Evolutionary conservation across 2,797 vertebrate genomes (phyloP).

Genomic region (Anisognathus igniventris): DNA sequence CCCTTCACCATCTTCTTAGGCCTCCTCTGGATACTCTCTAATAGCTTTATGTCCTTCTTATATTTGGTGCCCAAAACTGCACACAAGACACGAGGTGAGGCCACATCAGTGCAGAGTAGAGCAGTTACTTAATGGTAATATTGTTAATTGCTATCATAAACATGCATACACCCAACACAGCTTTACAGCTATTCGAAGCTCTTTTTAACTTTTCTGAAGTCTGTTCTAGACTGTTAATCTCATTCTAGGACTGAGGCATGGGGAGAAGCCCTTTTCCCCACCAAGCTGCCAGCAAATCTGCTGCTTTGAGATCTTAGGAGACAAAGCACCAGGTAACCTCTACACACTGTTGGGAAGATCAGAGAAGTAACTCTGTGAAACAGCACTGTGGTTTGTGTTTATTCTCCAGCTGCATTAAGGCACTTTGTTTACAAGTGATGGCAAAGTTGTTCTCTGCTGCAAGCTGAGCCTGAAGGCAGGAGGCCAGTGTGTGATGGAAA

Average conservation of each 20-base stretch:
- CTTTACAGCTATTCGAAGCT: neutral
- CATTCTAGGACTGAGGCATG: neutral
- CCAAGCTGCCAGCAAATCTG: neutral
- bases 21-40: neutral
- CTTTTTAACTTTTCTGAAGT: neutral
- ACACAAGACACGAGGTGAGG: neutral
- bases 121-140: neutral
- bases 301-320: neutral
- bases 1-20: neutral
- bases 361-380: neutral
- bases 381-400: neutral
- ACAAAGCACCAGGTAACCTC: neutral
- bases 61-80: neutral
- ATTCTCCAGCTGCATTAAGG: neutral
- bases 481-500: neutral
- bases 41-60: neutral
- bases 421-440: neutral
- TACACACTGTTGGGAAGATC: neutral
- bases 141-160: neutral
- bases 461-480: conserved; percentile 27
- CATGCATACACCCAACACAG: neutral
- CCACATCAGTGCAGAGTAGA: neutral
- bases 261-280: neutral
- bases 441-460: conserved; percentile 26
- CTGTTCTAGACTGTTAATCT: neutral